A percentile compares a stretch with the other conserved stretches of the same genome.
Conservation (phyloP, 2,888 invertebrate genomes). For the Caenorhabditis sp. region DNA sequence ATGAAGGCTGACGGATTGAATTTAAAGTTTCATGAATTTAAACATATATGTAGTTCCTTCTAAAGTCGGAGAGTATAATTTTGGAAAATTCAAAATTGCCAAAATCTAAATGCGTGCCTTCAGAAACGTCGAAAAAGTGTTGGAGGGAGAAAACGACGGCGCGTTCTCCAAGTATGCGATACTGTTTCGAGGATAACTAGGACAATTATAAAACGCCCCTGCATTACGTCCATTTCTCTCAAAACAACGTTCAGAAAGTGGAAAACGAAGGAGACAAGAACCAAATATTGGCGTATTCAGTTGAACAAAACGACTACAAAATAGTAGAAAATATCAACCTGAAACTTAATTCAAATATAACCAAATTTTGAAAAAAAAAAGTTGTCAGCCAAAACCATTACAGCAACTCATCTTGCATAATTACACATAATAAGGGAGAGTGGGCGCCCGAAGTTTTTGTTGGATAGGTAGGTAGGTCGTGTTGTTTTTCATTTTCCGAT, state of each 20-base stretch:
- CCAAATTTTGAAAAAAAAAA: too few relatives aligned
- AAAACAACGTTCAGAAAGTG: constrained; percentile 34
- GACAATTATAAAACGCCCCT: constrained; percentile 49
- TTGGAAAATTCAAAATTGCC: too few relatives aligned
- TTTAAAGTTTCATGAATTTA: constrained; percentile 8
- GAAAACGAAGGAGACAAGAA: constrained; percentile 15
- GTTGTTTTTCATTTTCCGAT: not conserved
- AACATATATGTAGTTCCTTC: too few relatives aligned
- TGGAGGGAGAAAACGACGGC: not conserved
- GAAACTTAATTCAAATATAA: too few relatives aligned
- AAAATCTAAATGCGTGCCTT: too few relatives aligned
- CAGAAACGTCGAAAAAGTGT: not conserved
- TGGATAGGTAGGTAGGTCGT: not conserved
- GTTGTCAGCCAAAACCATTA: not conserved
- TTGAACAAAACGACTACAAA: constrained; percentile 6
- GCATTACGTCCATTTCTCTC: constrained; percentile 23
- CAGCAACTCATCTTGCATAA: not conserved
- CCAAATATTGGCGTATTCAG: too few relatives aligned
- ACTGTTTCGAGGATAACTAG: constrained; percentile 59
- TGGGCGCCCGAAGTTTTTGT: not conserved
- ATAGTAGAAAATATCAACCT: not conserved
- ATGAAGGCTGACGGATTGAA: not conserved
- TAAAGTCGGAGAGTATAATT: too few relatives aligned
- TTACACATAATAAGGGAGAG: constrained; percentile 8
- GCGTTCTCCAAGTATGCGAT: constrained; percentile 34